Conservation (phyloP, 2,888 invertebrate genomes). For the Eilema sororculum region DNA sequence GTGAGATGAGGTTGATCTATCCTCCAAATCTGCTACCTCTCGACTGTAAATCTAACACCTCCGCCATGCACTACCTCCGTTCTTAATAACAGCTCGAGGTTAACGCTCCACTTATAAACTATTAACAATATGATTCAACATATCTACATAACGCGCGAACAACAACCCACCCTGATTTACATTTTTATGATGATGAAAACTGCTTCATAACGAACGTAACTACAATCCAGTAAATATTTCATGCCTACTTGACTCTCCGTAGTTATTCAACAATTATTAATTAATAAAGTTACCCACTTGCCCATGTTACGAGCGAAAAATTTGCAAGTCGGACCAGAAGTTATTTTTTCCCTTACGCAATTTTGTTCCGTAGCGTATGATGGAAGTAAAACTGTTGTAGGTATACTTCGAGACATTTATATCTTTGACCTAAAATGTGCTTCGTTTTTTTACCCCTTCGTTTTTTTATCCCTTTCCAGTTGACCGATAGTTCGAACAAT, state of each 20-base stretch:
- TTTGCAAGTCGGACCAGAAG: conserved; percentile 28
- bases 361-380: conserved; percentile 13
- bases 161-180: conserved; percentile 1
- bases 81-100: background rate
- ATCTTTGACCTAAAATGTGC: no score
- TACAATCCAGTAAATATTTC: conserved; percentile 33
- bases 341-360: conserved; percentile 15
- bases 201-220: conserved; percentile 4
- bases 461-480: no score
- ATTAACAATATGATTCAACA: background rate
- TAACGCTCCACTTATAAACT: conserved; percentile 1
- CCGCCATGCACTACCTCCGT: background rate
- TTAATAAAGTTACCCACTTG: conserved; percentile 46
- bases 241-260: conserved; percentile 39
- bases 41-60: background rate
- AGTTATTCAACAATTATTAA: conserved; percentile 46
- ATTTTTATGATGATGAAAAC: conserved; percentile 12
- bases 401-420: no score
- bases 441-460: no score
- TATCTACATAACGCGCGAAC: background rate
- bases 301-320: conserved; percentile 35
- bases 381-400: conserved; percentile 11
- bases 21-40: no score
- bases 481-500: no score
- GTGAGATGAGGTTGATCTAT: no score